phyloP scores from a whole-genome alignment of 37 sponge, comb jelly and placozoan species.

The Agelas oroides region DNA sequence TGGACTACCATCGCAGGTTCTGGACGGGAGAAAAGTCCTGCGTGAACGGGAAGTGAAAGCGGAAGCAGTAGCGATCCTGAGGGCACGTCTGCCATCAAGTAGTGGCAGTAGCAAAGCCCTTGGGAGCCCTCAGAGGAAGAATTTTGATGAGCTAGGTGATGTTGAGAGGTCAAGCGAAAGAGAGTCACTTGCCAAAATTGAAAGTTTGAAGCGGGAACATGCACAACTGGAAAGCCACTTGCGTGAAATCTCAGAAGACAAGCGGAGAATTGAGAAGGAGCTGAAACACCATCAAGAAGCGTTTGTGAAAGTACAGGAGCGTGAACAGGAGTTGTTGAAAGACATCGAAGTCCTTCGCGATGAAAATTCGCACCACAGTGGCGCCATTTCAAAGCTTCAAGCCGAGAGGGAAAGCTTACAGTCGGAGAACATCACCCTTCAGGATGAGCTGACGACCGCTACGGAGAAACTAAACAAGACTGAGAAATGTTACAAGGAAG shows the following conservation, averaged over 20 bases:
- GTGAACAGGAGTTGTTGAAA: conserved; percentile 45
- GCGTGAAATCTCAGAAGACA: conserved; percentile 35
- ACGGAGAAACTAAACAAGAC: conserved; percentile 29
- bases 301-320: conserved; percentile 27
- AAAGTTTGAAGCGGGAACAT: not conserved
- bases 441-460: conserved; percentile 8
- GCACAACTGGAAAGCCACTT: conserved; percentile 34
- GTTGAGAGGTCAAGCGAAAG: too few species aligned
- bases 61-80: too few species aligned
- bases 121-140: too few species aligned
- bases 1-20: conserved; percentile 32
- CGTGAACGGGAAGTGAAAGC: not conserved
- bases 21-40: conserved; percentile 52
- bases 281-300: conserved; percentile 26
- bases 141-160: too few species aligned
- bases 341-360: conserved; percentile 54
- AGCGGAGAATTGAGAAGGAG: not conserved
- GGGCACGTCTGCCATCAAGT: too few species aligned
- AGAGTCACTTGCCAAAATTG: not conserved
- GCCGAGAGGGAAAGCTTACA: conserved; percentile 23
- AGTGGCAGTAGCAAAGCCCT: too few species aligned
- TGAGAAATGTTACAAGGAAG: conserved; percentile 49
- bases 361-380: conserved; percentile 57
- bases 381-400: conserved; percentile 36
- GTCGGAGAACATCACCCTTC: conserved; percentile 18